Evolutionary conservation across 1,140 invertebrate genomes (phyloP), one percentile per base, ranked within the genome.

Genomic region (Pseudobourletiella spinata): DNA sequence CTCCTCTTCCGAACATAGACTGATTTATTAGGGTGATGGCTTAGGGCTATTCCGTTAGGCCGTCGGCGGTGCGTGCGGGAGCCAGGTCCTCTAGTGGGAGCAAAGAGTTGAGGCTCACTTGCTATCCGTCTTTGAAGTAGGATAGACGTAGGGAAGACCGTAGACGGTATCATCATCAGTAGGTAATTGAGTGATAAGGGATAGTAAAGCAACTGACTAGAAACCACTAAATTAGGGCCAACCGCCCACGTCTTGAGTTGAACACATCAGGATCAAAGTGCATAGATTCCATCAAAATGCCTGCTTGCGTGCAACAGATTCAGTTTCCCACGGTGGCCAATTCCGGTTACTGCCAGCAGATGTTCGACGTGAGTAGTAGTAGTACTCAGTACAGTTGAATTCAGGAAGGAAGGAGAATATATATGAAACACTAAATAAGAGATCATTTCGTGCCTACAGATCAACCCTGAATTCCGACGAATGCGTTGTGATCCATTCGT

Each of bases 401-500:
- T n/a, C n/a, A n/a, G n/a, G n/a, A n/a, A n/a, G n/a, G n/a, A n/a
- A n/a, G n/a, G n/a, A n/a, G n/a, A n/a, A n/a, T n/a, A n/a, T n/a
- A n/a, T n/a, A n/a, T n/a, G n/a, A n/a, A n/a, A n/a, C n/a, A n/a
- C n/a, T n/a, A n/a, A n/a, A n/a, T n/a, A n/a, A n/a, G n/a, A n/a
- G n/a, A n/a, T n/a, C n/a, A n/a, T 46, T 39, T 39, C 8, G n/a
- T 46, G 15, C 44, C 8, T 35, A 35, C 51, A 69, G 57, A 56
- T 66, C 18, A 61, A 64, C 18, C 63, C 59, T n/a, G 63, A 64
- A 11, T 51, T 66, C 29, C 30, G 26, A 15, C 60, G 64, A 11
- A 62, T 69, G 60, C 52, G 67, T 14, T 69, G 68, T 63, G 61
- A 69, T 32, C 68, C 68, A 20, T 66, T 62, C 32, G 62, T 66